Evolutionary conservation across 2,888 invertebrate species (phyloP).

Genomic region (Tetanocera ferruginea): DNA sequence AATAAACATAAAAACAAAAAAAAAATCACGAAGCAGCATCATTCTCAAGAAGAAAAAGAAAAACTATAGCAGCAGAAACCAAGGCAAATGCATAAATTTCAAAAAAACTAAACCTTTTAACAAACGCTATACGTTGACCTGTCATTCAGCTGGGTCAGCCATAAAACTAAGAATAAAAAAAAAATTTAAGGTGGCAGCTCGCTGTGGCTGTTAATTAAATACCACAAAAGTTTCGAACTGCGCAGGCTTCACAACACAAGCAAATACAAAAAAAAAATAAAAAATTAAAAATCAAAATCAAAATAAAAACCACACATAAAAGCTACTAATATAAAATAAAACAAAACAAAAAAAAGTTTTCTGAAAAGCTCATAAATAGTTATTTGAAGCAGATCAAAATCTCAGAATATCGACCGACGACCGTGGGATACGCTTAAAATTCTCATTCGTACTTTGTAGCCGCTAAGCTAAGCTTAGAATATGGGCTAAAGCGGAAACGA

Average conservation of each 20-base stretch:
- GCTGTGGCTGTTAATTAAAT: conserved; percentile 1
- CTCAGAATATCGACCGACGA: background rate
- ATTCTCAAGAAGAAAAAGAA: background rate
- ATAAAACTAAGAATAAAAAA: conserved; percentile 1
- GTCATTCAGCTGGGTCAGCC: background rate
- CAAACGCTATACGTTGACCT: background rate
- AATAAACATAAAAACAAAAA: background rate
- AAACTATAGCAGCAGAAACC: background rate
- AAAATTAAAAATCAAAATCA: background rate
- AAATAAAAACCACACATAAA: background rate
- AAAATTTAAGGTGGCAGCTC: background rate
- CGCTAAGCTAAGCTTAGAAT: background rate
- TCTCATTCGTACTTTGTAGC: background rate
- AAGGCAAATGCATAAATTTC: background rate
- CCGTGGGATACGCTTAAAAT: conserved; percentile 12
- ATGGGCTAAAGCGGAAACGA: background rate
- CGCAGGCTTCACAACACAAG: too few species aligned
- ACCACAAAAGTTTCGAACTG: background rate
- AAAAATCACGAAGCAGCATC: background rate
- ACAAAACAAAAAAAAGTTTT: background rate
- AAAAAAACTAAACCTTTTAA: background rate
- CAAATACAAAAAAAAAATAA: background rate
- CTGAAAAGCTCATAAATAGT: conserved; percentile 1
- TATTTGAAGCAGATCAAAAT: conserved; percentile 9
- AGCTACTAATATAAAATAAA: background rate